Base-by-base conservation (phyloP, 2,888 invertebrate species). In the Nephrotoma flavescens region DNA sequence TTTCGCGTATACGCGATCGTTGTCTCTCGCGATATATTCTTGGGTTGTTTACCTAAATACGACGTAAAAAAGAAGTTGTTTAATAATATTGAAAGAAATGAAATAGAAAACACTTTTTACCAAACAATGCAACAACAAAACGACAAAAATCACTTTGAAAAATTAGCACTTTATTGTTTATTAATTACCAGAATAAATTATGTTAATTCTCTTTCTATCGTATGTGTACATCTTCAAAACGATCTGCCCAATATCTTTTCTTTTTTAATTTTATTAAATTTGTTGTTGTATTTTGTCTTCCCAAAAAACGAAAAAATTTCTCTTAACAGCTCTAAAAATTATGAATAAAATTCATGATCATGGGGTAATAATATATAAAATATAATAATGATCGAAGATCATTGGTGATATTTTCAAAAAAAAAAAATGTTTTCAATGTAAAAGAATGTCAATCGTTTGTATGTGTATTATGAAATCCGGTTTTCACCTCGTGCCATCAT, bases 101-200 rank as follows among this genome's bases (percentile, higher is more conserved):
- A 85, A 85, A 85, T 85, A 85, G 85, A 42, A 85, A 85, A 84
- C 71, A 31, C 19, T 71, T 71, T 19, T 71, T 31, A 31, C 9
- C 9, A 31, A 11, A 71, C 31, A 71, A 71, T 71, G 31, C 19
- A 52, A 52, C 52, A 52, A 52, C 52, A 52, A 15, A 15, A 15
- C 52, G 12, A 52, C 15, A 52, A 71, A 9, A 31, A 71, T 71
- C 71, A 71, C 71, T 84, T 84, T 83, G 86, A 86, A 83, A 42
- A 86, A 83, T 86, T 86, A 86, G 86, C 86, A 86, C 86, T 86
- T 86, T 86, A 86, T 57, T 83, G 86, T 86, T 86, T 86, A 86
- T 86, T 83, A 57, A 86, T 86, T 86, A 45, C 71, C 19, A 71
- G 45, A 86, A 83, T 83, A 83, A 83, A 44, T 85, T 85, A 44